Evolutionary conservation across 2,113 vertebrate species (phyloP), one percentile per base, ranked within the genome.

Genomic region (Nycticebus coucang): DNA sequence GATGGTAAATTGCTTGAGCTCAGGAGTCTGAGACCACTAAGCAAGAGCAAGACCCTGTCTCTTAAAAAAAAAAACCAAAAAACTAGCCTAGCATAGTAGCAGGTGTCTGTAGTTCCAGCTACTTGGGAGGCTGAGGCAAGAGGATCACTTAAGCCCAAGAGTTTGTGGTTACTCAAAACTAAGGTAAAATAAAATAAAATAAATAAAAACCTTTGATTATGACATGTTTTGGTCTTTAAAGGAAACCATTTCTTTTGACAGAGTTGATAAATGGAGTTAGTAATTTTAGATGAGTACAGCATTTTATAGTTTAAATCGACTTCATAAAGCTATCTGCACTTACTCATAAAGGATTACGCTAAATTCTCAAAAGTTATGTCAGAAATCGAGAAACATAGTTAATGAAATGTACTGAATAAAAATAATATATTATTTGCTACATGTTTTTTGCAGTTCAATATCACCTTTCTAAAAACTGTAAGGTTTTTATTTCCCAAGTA

Each of bases 211-310:
- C 60, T 57, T 66, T 45, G 21, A 53, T 60, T 92, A 64, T 53
- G n/a, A 89, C 60, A 87, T 53, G 8, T 62, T 71, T 89, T 57
- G 17, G 7, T 4, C 30, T 81, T 89, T 64, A 77, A 81, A 81
- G 85, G 45, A 90, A 94, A 85, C 1, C 14, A 26, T 89, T 88
- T 28, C 19, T 95, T 94, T 18, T 72, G 69, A 4, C 55, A 83
- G 72, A 92, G 12, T 7, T 86, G 60, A 64, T 71, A 62, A 92
- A 92, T 85, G 7, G 15, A 89, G 37, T 77, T 62, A 37, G 33
- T 93, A 21, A 81, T 77, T 80, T 95, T 60, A 75, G 90, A 92
- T 59, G 14, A 64, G 74, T 81, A 80, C 28, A 94, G 50, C n/a
- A 89, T 81, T 86, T 64, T 92, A 57, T 59, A 62, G 53, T 75